These are phyloP conservation scores for Sus cebifrons DNA, from an alignment of 2,797 vertebrate species.

Conservation along the genomic window DNA sequence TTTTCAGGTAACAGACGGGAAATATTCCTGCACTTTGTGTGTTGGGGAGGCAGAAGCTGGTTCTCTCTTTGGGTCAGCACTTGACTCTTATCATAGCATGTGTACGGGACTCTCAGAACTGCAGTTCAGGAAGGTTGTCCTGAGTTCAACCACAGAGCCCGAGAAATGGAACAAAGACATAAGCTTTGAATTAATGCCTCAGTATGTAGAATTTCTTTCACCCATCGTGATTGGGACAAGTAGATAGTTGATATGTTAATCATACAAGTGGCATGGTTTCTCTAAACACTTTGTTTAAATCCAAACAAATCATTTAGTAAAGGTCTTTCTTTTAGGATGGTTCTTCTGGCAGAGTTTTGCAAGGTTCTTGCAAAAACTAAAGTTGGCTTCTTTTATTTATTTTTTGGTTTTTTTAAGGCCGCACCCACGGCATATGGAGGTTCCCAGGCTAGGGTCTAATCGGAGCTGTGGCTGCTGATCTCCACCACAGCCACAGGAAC, in stretches of 20 bases:
- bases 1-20: neutral
- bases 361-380: neutral
- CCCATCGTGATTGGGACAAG: neutral
- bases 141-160: neutral
- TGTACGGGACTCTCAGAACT: neutral
- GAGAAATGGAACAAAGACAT: neutral
- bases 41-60: neutral
- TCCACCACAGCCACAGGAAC: no score
- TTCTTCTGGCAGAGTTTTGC: neutral
- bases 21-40: neutral
- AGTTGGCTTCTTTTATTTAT: neutral
- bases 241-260: neutral
- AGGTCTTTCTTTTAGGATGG: neutral
- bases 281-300: conserved; percentile 55
- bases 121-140: neutral
- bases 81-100: neutral
- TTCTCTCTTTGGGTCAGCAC: neutral
- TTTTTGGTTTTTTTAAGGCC: no score
- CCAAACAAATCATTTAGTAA: conserved; percentile 29
- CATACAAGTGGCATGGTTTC: neutral
- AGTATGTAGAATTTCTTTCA: neutral
- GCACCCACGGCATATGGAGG: no score
- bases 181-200: neutral
- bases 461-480: no score
- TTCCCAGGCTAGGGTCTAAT: no score